Base-by-base conservation (phyloP, 2,888 invertebrate species). In the Smittia sp. region DNA sequence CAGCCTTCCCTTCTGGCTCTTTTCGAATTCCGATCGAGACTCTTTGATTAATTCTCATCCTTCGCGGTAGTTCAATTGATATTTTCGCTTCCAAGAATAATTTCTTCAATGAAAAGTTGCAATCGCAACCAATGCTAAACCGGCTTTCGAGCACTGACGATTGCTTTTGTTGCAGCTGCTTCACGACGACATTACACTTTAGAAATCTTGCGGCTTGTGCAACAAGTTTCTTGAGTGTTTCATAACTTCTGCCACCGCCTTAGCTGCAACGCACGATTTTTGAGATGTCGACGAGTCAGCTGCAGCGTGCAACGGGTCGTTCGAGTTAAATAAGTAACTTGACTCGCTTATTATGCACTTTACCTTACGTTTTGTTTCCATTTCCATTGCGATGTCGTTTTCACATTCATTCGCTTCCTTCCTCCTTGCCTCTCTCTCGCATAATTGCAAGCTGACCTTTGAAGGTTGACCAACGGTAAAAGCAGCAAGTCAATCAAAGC, bases 211-310 rank as follows among this genome's bases (percentile, higher is more conserved):
- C 27, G 39, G 32, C 66, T 66, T 66, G 66, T 66, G 39, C 22
- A 68, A 68, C 41, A 41, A 68, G 41, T 68, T 68, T 68, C 39
- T 46, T 46, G 15, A 68, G 24, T 41, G 68, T 68, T 68, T 68
- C 68, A 68, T 68, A 68, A 68, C 20, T 38, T 66, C 38, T 6
- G 6, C 38, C 38, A 38, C 38, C n/a, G n/a, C n/a, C 38, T 46
- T 46, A 46, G 11, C 15, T 15, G 11, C 15, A 15, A 46, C 11
- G 46, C 46, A 46, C 46, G 46, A n/a, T 46, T 46, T 46, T 15
- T 46, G 46, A 46, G 6, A 46, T 11, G 11, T 46, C 46, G 46
- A 46, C 11, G n/a, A 46, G 46, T 46, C 46, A 46, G 46, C 46
- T 46, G 46, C 46, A 46, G 2, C 11, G 11, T 46, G 46, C 46